These are phyloP conservation scores for Epistrophe eligans DNA, from an alignment of 2,888 invertebrate species.

Conservation along the genomic window DNA sequence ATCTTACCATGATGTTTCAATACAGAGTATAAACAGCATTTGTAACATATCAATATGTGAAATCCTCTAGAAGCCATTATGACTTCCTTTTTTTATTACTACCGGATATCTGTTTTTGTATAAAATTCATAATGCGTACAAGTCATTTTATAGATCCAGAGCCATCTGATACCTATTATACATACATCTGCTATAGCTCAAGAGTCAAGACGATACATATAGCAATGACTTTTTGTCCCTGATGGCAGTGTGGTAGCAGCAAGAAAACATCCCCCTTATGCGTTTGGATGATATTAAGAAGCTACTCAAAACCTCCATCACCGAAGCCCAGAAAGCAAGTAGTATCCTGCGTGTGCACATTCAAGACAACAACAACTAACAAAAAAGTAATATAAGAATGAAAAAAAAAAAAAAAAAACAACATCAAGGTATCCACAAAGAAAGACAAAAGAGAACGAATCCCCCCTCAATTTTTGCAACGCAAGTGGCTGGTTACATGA, in stretches of 20 bases:
- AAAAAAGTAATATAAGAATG: conserved; percentile 51
- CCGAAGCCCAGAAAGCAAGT: not conserved
- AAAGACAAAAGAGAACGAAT: not conserved
- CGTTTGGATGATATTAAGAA: conserved; percentile 23
- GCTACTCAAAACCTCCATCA: conserved; percentile 22
- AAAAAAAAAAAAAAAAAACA: conserved; percentile 1
- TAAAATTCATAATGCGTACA: conserved; percentile 70
- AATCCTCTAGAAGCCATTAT: conserved; percentile 57
- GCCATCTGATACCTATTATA: conserved; percentile 46
- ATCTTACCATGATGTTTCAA: not conserved
- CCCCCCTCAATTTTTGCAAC: conserved; percentile 10
- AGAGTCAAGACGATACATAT: conserved; percentile 20
- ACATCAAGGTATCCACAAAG: not conserved
- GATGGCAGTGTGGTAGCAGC: not conserved
- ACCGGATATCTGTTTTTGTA: conserved; percentile 64
- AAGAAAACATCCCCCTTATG: conserved; percentile 2
- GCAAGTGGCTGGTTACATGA: conserved; percentile 63
- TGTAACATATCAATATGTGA: conserved; percentile 34
- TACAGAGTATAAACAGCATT: not conserved
- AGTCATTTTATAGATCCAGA: conserved; percentile 40
- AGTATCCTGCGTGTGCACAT: conserved; percentile 64
- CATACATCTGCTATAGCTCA: conserved; percentile 5
- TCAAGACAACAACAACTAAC: conserved; percentile 67
- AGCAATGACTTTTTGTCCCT: conserved; percentile 30
- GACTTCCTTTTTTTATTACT: conserved; percentile 59